phyloP scores from a whole-genome alignment of 1,140 invertebrate genomes.

The Formica exsecta region DNA sequence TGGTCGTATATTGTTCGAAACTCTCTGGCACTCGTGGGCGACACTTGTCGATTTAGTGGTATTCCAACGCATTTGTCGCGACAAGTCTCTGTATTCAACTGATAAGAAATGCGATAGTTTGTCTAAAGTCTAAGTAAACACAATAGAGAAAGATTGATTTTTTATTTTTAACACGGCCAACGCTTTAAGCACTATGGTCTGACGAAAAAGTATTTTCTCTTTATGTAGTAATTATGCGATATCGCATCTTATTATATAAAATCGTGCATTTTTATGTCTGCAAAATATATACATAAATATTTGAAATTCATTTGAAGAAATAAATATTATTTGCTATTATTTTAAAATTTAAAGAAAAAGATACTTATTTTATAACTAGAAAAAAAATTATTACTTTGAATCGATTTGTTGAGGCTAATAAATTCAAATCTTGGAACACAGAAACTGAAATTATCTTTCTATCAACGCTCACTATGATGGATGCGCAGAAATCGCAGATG shows the following conservation, averaged over 20 bases:
- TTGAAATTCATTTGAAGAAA: background rate
- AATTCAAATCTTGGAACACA: background rate
- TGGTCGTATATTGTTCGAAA: slow-evolving; percentile 55
- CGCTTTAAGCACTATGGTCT: background rate
- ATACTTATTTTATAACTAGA: background rate
- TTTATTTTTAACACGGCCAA: background rate
- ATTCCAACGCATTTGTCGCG: slow-evolving; percentile 24
- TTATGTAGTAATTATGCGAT: background rate
- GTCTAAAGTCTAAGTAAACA: slow-evolving; percentile 2
- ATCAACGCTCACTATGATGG: background rate
- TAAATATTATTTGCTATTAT: background rate
- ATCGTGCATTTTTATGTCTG: background rate
- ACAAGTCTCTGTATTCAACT: background rate
- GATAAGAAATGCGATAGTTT: slow-evolving; percentile 31
- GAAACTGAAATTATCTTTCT: background rate
- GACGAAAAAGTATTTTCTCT: background rate
- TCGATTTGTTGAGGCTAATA: background rate
- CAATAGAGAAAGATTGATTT: slow-evolving; percentile 10
- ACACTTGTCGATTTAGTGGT: slow-evolving; percentile 45
- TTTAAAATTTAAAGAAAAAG: too few relatives aligned
- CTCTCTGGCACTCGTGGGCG: slow-evolving; percentile 60
- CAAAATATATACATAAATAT: background rate
- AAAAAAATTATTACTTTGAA: background rate
- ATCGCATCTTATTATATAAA: background rate
- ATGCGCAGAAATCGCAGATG: background rate